Percentiles rank a stretch among this genome's conserved stretches.
These are phyloP conservation scores for Phylloscopus trochiloides DNA, from an alignment of 2,113 vertebrate species.

Conservation along the genomic window DNA sequence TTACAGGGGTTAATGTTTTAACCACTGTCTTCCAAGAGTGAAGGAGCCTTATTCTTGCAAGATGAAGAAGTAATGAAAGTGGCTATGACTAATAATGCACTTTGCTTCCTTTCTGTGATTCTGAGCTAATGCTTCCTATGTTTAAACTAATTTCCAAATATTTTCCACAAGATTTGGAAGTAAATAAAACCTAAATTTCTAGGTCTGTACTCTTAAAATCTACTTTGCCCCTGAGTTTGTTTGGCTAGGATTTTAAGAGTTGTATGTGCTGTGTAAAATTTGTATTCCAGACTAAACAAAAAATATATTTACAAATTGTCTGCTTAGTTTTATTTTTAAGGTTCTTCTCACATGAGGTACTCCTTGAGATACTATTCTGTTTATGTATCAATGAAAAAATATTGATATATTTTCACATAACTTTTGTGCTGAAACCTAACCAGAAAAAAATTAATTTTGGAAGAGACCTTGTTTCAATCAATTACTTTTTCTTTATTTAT, in stretches of 20 bases:
- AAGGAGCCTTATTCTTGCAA: not conserved
- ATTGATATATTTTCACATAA: not conserved
- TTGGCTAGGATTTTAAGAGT: constrained; percentile 22
- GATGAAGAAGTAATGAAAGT: not conserved
- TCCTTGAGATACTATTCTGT: not conserved
- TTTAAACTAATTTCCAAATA: constrained; percentile 50
- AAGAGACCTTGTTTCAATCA: not conserved
- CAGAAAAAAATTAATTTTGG: not conserved
- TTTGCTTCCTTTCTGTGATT: not conserved
- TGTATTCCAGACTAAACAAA: constrained; percentile 46
- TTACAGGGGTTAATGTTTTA: not conserved
- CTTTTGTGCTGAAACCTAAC: not conserved
- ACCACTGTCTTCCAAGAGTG: not conserved
- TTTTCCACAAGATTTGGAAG: not conserved
- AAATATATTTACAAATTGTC: constrained; percentile 28
- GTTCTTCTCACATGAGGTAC: not conserved
- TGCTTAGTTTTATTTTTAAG: not conserved
- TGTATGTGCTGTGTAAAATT: constrained; percentile 17
- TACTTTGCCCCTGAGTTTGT: constrained; percentile 8
- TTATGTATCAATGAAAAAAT: not conserved
- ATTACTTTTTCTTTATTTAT: not conserved
- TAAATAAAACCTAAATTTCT: constrained; percentile 23
- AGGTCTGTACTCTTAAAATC: not conserved
- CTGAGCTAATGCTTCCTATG: constrained; percentile 27
- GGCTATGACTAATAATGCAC: not conserved